Conservation (phyloP, 37 sponge, comb jelly and placozoan species). For the Ianthella basta region DNA sequence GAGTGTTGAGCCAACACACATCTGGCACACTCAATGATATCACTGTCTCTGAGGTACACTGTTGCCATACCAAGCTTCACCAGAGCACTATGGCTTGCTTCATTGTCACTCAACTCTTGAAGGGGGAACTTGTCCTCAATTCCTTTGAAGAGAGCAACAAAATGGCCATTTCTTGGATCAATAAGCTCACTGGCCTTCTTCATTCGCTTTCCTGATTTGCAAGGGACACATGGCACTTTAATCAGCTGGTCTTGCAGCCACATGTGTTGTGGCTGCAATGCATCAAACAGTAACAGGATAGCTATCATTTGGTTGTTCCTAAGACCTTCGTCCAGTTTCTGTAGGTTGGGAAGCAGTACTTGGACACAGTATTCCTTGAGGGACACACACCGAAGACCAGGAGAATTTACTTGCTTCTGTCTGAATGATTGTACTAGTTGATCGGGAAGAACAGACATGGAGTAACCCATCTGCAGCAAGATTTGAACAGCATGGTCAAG, state of each 20-base stretch:
- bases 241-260: too few species aligned
- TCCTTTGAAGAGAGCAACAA: conserved; percentile 28
- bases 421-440: too few species aligned
- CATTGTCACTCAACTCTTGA: conserved; percentile 3
- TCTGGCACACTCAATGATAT: conserved; percentile 15
- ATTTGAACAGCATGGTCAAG: background rate
- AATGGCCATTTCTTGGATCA: conserved; percentile 15
- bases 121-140: conserved; percentile 59
- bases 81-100: background rate
- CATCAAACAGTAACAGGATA: background rate
- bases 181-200: conserved; percentile 17
- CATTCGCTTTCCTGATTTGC: background rate
- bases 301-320: conserved; percentile 35
- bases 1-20: too few species aligned
- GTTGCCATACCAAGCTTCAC: conserved; percentile 41
- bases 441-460: too few species aligned
- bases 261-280: too few species aligned
- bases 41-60: conserved; percentile 22
- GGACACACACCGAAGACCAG: too few species aligned
- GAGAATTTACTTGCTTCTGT: too few species aligned
- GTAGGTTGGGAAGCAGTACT: conserved; percentile 45
- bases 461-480: too few species aligned
- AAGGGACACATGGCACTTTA: too few species aligned
- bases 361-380: conserved; percentile 32
- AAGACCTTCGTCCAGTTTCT: background rate